Evolutionary conservation across 2,113 vertebrate genomes (phyloP).

Genomic region (Gracilinanus agilis): DNA sequence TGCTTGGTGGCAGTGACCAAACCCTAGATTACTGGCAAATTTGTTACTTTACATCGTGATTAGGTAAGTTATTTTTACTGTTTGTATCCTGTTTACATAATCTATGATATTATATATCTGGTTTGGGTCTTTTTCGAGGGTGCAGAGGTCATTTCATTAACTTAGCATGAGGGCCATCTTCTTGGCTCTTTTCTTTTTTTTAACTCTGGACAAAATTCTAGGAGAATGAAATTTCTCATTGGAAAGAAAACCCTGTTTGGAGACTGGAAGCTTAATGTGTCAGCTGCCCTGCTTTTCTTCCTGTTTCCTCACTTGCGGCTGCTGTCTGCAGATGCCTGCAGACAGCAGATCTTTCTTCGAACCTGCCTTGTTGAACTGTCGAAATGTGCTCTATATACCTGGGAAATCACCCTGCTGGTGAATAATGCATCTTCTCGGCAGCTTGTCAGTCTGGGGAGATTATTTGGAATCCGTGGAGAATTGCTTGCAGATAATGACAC

Average conservation of each 20-base stretch:
- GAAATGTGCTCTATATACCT: conserved; percentile 18
- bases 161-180: background rate
- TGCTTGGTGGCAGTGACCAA: background rate
- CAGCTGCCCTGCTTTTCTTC: background rate
- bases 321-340: background rate
- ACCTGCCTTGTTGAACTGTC: background rate
- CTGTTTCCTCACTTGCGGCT: background rate
- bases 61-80: background rate
- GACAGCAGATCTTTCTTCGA: background rate
- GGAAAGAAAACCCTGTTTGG: background rate
- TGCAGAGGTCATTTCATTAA: background rate
- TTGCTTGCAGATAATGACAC: conserved; percentile 10
- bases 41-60: background rate
- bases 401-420: conserved; percentile 51
- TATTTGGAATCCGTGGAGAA: conserved; percentile 50
- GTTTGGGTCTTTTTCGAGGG: background rate
- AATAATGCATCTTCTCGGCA: conserved; percentile 68
- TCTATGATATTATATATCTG: no score
- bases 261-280: background rate
- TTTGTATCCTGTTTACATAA: background rate
- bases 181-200: background rate
- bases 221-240: background rate
- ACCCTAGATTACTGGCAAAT: background rate
- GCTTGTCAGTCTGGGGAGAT: background rate
- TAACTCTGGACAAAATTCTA: background rate